phyloP scores from a whole-genome alignment of 2,113 vertebrate species.

The Toxostoma redivivum region DNA sequence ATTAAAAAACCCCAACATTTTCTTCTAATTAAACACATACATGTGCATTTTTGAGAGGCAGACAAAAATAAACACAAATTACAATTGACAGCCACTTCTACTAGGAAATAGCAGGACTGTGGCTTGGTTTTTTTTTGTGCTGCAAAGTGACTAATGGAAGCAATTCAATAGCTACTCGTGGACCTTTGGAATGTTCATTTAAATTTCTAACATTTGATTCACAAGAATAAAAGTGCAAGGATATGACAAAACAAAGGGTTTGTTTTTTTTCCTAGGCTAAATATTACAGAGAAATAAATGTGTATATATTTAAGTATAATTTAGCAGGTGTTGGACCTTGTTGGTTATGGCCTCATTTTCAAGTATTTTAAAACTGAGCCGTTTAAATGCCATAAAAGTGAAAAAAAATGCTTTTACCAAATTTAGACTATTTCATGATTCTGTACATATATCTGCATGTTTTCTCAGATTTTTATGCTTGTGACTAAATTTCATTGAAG shows the following conservation, averaged over 20 bases:
- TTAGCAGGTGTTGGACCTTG: background rate
- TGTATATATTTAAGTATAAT: background rate
- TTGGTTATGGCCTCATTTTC: background rate
- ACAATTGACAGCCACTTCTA: background rate
- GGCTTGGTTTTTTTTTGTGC: background rate
- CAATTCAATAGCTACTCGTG: background rate
- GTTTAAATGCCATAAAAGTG: background rate
- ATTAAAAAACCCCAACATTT: background rate
- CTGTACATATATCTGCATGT: background rate
- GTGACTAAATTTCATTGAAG: background rate
- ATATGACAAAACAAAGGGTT: accelerated
- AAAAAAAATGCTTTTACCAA: background rate
- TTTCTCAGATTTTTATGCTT: background rate
- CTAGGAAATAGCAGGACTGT: background rate
- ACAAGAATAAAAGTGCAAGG: background rate
- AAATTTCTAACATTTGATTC: background rate
- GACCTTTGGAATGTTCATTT: background rate
- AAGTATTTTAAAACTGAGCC: background rate
- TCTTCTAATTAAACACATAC: background rate
- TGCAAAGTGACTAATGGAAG: background rate
- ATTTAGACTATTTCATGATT: background rate
- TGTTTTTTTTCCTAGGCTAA: background rate
- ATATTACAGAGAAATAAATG: background rate
- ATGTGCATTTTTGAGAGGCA: background rate
- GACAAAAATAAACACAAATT: slow-evolving; percentile 22